Evolutionary conservation across 2,888 invertebrate genomes (phyloP).

Genomic region (Hirtodrosophila trivittata): DNA sequence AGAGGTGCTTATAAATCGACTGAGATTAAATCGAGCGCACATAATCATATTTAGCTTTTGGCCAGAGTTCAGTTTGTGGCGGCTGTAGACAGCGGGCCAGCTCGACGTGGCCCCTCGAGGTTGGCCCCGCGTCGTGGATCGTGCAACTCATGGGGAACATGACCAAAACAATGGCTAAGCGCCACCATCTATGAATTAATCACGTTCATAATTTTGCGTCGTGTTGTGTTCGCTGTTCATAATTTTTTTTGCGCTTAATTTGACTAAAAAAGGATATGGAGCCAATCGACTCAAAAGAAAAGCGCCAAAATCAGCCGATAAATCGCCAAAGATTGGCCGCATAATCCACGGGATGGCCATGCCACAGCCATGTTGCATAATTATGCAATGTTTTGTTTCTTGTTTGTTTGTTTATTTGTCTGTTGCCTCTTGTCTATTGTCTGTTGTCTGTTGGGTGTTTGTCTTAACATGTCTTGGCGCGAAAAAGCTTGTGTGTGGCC

Average conservation of each 20-base stretch:
- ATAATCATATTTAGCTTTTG: conserved; percentile 80
- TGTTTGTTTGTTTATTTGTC: conserved; percentile 31
- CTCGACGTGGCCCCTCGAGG: conserved; percentile 51
- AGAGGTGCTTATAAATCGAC: conserved; percentile 52
- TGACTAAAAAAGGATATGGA: conserved; percentile 70
- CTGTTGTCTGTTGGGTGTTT: conserved; percentile 55
- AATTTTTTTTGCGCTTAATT: conserved; percentile 69
- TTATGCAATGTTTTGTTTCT: conserved; percentile 58
- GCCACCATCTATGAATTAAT: conserved; percentile 81
- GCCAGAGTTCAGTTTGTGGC: conserved; percentile 63
- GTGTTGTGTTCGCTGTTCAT: conserved; percentile 60
- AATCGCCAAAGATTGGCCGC: conserved; percentile 45
- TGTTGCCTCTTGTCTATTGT: conserved; percentile 10
- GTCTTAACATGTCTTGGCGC: conserved; percentile 67
- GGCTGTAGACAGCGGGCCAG: conserved; percentile 47
- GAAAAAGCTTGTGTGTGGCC: conserved; percentile 78
- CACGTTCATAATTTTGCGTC: conserved; percentile 78
- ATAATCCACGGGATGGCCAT: conserved; percentile 32
- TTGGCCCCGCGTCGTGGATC: conserved; percentile 60
- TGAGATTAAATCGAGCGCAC: conserved; percentile 78
- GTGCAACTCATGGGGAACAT: conserved; percentile 47
- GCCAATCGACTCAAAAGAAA: conserved; percentile 34
- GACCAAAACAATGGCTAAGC: conserved; percentile 75
- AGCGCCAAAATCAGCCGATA: conserved; percentile 42
- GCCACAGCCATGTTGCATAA: conserved; percentile 68